These are phyloP conservation scores for Bagarius yarrelli DNA, from an alignment of 2,113 vertebrate genomes.

Conservation along the genomic window DNA sequence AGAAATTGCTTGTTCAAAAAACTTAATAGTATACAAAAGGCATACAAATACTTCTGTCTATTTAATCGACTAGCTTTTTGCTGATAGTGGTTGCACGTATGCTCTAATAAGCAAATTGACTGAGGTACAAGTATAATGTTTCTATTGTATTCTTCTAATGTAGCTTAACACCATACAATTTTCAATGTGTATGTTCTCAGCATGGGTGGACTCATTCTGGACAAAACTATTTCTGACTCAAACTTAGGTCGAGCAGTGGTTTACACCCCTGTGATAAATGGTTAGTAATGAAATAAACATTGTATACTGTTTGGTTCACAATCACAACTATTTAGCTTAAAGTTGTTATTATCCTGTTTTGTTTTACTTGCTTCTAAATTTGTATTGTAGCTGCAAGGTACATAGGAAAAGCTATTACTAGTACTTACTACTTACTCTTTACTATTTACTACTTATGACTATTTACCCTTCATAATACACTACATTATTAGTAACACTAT, in stretches of 20 bases:
- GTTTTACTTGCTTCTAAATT: not conserved
- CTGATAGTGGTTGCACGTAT: not conserved
- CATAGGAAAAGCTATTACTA: not conserved
- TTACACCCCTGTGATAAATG: constrained; percentile 94
- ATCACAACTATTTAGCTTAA: not conserved
- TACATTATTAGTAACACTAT: no score
- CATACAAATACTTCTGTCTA: not conserved
- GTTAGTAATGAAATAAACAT: constrained; percentile 65
- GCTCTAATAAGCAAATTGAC: not conserved
- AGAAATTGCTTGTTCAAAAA: no score
- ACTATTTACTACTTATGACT: not conserved
- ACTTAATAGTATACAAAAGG: no score
- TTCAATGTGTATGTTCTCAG: constrained; percentile 69
- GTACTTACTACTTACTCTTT: not conserved
- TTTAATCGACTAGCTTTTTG: not conserved
- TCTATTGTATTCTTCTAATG: not conserved
- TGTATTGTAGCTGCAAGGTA: not conserved
- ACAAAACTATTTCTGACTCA: constrained; percentile 87
- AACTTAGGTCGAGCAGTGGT: constrained; percentile 87
- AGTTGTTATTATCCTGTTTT: not conserved
- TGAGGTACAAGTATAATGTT: not conserved
- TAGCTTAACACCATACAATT: not conserved
- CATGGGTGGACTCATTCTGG: constrained; percentile 93
- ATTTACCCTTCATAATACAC: not conserved
- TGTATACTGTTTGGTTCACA: not conserved